Conservation (phyloP, 2,888 invertebrate genomes). For the Pemphredon lugubris region DNA sequence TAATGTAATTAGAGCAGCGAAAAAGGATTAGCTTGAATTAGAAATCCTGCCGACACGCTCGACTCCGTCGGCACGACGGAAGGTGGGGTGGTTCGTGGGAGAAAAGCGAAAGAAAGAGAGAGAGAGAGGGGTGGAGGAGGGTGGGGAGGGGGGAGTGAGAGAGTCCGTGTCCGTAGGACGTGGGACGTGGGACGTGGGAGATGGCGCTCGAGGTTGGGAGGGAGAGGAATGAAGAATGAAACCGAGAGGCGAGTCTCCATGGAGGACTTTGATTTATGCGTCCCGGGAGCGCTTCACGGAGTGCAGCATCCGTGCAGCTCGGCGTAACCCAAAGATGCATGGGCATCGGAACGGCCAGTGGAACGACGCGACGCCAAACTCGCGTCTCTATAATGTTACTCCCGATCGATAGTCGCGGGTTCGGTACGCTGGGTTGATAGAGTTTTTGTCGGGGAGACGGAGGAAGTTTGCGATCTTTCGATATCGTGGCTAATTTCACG, state of each 20-base stretch:
- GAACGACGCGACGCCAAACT: conserved; percentile 48
- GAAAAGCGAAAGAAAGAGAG: conserved; percentile 1
- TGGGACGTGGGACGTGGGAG: too few species aligned
- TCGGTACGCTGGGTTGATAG: too few species aligned
- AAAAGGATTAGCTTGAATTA: conserved; percentile 76
- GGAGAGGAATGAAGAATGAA: conserved; percentile 46
- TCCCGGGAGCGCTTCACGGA: conserved; percentile 74
- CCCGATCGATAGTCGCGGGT: conserved; percentile 53
- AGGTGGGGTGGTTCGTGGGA: conserved; percentile 14
- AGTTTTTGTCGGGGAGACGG: too few species aligned
- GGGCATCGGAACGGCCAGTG: conserved; percentile 54
- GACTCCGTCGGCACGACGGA: conserved; percentile 6
- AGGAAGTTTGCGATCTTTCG: conserved; percentile 10
- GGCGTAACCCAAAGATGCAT: conserved; percentile 69
- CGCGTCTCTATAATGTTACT: conserved; percentile 61
- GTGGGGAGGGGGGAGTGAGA: neutral
- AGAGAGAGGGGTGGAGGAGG: conserved; percentile 4
- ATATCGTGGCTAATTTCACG: too few species aligned
- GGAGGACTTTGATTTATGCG: conserved; percentile 77
- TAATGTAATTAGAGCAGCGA: conserved; percentile 74
- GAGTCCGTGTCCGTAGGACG: too few species aligned
- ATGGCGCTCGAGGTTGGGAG: too few species aligned
- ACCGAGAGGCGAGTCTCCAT: conserved; percentile 66
- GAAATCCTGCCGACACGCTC: conserved; percentile 69
- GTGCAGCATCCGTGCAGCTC: conserved; percentile 60